Evolutionary conservation across 2,888 invertebrate genomes (phyloP), one percentile per base, ranked within the genome.

Genomic region (Tinea semifulvella): DNA sequence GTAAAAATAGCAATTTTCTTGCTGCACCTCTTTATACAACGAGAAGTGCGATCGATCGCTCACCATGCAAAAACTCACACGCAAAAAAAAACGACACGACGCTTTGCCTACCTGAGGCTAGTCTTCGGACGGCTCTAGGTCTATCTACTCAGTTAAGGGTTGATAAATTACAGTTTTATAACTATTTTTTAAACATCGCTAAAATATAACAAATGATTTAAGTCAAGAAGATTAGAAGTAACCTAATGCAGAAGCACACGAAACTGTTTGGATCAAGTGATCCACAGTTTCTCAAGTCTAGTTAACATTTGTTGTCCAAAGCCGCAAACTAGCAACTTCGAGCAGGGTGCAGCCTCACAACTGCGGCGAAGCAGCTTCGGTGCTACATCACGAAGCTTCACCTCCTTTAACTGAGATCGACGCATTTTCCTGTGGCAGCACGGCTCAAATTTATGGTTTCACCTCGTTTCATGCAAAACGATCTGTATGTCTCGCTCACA

Each of bases 371-470:
- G 6, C 16, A 16, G 16, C 4, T 16, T 8, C 14, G 16, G 3
- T 11, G 36, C 19, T 18, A 3, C 3, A 40, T 19, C 40, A 40
- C 22, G 40, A 40, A 22, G 11, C 40, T 22, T 20, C 22, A 40
- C 40, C 20, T 36, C 36, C 13, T 40, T 59, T 56, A 60, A 61
- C 55, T 58, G 55, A 61, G 65, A 68, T 65, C 65, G 64, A 64
- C 63, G 57, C 63, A 60, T 65, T 68, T 68, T 67, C 63, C 65
- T 64, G 58, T 60, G 55, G 56, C 57, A 58, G 56, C 57, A 58
- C 61, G 60, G 64, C 61, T 65, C 62, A 77, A 76, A 76, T 77
- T 75, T 70, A 70, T 67, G 74, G 74, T 74, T 77, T 68, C 72
- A 70, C 68, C 69, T 69, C 63, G 66, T 68, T 68, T 60, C 68